A percentile compares a stretch with the other conserved stretches of the same genome.
Conservation (phyloP, 2,888 invertebrate genomes). For the Biston stratarius region DNA sequence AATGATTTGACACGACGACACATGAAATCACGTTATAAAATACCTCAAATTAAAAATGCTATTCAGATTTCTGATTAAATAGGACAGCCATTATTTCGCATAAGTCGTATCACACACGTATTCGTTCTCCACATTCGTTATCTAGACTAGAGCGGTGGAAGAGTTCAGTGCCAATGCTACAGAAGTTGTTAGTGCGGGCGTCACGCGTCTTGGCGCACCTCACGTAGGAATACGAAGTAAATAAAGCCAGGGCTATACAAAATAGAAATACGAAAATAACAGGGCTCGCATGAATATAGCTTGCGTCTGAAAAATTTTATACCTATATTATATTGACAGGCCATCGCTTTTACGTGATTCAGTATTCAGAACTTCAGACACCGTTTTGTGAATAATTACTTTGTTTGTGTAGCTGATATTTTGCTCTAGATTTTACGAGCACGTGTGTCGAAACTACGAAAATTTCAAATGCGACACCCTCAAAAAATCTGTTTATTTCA, state of each 20-base stretch:
- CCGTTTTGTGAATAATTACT: slow-evolving; percentile 18
- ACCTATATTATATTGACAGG: slow-evolving; percentile 52
- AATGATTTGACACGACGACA: slow-evolving; percentile 9
- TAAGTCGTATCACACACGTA: slow-evolving; percentile 45
- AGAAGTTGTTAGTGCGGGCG: slow-evolving; percentile 73
- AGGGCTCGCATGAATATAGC: slow-evolving; percentile 61
- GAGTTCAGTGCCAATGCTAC: slow-evolving; percentile 83
- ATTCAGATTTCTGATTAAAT: slow-evolving; percentile 20
- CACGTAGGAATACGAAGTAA: slow-evolving; percentile 70
- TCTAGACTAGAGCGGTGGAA: slow-evolving; percentile 78
- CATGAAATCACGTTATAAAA: slow-evolving; percentile 19
- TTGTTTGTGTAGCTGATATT: slow-evolving; percentile 30
- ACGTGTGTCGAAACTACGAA: slow-evolving; percentile 13
- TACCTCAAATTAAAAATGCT: slow-evolving; percentile 41
- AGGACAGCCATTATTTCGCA: slow-evolving; percentile 30
- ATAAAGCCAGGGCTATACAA: slow-evolving; percentile 77
- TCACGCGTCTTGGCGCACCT: slow-evolving; percentile 83
- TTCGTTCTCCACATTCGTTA: slow-evolving; percentile 72
- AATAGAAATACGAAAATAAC: slow-evolving; percentile 77
- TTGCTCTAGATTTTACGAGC: slow-evolving; percentile 25
- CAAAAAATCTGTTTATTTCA: slow-evolving; percentile 10
- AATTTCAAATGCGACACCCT: slow-evolving; percentile 17
- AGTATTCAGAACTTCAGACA: slow-evolving; percentile 17
- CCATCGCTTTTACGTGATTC: slow-evolving; percentile 36
- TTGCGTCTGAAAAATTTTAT: slow-evolving; percentile 50